A percentile compares a stretch with the other conserved stretches of the same genome.
Conservation (phyloP, 2,888 invertebrate species). For the Heliconius ethilla region DNA sequence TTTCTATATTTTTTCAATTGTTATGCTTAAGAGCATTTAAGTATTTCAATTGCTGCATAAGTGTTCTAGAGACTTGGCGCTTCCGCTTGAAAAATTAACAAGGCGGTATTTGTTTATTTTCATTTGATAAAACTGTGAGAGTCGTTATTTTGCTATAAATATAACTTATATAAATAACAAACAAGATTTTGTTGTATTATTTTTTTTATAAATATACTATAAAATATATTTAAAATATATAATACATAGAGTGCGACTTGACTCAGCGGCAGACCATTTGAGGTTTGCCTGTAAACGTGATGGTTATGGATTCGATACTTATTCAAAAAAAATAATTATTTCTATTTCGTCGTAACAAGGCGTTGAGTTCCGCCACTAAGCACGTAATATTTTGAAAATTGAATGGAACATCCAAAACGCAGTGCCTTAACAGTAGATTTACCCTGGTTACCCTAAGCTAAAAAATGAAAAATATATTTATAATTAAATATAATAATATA, state of each 20-base stretch:
- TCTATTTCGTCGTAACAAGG: background rate
- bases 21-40: slow-evolving; percentile 17
- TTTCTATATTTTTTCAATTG: slow-evolving; percentile 17
- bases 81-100: slow-evolving; percentile 16
- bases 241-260: background rate
- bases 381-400: background rate
- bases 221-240: background rate
- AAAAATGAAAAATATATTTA: too few relatives aligned
- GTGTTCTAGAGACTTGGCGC: slow-evolving; percentile 15
- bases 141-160: slow-evolving; percentile 6
- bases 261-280: too few relatives aligned
- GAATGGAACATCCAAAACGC: background rate
- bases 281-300: background rate
- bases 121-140: background rate
- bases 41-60: slow-evolving; percentile 10
- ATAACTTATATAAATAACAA: background rate
- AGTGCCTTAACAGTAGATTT: background rate
- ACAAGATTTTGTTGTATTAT: background rate
- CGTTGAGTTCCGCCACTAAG: background rate
- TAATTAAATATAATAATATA: too few relatives aligned
- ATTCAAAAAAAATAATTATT: background rate
- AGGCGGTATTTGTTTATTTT: slow-evolving; percentile 19
- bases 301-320: background rate
- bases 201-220: background rate
- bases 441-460: too few relatives aligned